Conservation (phyloP, 2,888 invertebrate genomes). For the Balanococcus diminutus region DNA sequence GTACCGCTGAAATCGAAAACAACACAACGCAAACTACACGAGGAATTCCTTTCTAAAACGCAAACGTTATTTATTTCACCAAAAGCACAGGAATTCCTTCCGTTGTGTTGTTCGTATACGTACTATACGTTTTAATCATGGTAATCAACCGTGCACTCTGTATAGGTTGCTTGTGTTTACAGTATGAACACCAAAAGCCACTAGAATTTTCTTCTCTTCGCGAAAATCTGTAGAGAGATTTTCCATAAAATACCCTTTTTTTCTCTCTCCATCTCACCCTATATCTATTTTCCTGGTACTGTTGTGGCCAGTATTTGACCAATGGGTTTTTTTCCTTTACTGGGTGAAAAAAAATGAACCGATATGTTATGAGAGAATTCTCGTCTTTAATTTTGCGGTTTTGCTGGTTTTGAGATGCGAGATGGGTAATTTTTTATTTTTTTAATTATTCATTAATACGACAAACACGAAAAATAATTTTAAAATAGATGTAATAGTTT, state of each 20-base stretch:
- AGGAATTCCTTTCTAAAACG: conserved; percentile 19
- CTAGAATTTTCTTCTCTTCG: not conserved
- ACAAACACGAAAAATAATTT: conserved; percentile 3
- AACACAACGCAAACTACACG: not conserved
- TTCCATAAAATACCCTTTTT: not conserved
- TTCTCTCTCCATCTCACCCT: not conserved
- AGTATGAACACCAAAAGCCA: not conserved
- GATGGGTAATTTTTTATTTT: not conserved
- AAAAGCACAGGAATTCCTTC: conserved; percentile 1
- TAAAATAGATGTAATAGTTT: conserved; percentile 3
- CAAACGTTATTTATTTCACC: conserved; percentile 15
- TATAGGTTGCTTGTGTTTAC: not conserved
- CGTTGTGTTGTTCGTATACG: not conserved
- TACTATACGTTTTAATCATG: not conserved
- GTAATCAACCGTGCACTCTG: not conserved
- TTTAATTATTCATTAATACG: conserved; percentile 5
- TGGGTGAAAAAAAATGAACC: not conserved
- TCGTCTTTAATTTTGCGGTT: not conserved
- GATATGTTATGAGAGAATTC: not conserved
- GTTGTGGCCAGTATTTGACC: not conserved
- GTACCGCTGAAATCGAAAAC: not conserved
- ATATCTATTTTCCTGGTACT: not conserved
- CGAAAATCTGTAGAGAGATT: not conserved
- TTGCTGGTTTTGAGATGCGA: not conserved
- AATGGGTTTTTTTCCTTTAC: not conserved